Evolutionary conservation across 2,113 vertebrate species (phyloP), one percentile per base, ranked within the genome.

Genomic region (Rhinopomastus cyanomelas): DNA sequence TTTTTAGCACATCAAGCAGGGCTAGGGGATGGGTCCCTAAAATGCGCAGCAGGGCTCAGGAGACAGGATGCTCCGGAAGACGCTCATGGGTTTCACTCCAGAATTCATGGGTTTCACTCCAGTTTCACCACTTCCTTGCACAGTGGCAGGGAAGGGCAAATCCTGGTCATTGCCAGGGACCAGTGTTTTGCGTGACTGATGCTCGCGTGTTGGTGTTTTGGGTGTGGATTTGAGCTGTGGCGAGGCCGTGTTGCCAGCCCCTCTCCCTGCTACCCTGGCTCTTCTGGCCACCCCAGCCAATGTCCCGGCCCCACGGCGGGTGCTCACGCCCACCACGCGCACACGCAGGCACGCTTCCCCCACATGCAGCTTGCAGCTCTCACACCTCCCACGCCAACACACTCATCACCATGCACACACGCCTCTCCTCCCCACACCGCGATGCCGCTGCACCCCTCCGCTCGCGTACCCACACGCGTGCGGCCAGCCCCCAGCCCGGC

Each of bases 301-400:
- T 3, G 6, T 15, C 20, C 36, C 4, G n/a, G 14, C 15, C n/a
- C 16, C 22, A 19, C 3, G 5, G 46, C 9, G 17, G 86, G 90
- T 27, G 32, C 86, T 85, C 52, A 21, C 53, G 64, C 91, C 93
- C 21, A 81, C 81, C 76, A 19, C 79, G 5, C 57, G 12, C 76
- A 10, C 75, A 46, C 36, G 5, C 81, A 34, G 6, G 23, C 66
- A 37, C 26, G 34, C 78, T 37, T 61, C 90, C 71, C 87, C 90
- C 89, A 23, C 85, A 16, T 7, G 20, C 91, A 74, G 91, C 78
- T 87, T 66, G 83, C 90, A 49, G 81, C 17, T 78, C 94, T 93
- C 64, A 2, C 91, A 37, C 92, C 84, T 94, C 94, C 92, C 91
- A 94, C 93, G 26, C 62, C 8, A 32, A 15, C 78, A 62, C 71